Base-by-base conservation (phyloP, 2,113 vertebrate species). In the Conger conger region DNA sequence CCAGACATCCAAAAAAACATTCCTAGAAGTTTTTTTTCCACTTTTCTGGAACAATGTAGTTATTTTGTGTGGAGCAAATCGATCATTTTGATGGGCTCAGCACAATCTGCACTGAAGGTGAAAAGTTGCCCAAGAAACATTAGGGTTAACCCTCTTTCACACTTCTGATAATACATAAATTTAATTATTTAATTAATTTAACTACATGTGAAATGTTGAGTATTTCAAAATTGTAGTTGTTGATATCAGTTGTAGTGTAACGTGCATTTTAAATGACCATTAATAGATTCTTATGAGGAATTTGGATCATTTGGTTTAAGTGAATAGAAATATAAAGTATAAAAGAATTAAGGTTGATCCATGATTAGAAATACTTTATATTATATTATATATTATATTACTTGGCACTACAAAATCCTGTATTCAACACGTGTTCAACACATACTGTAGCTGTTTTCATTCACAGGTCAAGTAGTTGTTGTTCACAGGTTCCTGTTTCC, bases 401-500 rank as follows among this genome's bases (percentile, higher is more conserved):
- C n/a, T n/a, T n/a, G n/a, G n/a, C n/a, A n/a, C n/a, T n/a, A n/a
- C n/a, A 82, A 77, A 77, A 78, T 60, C 73, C 38, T 35, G 53
- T 36, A 82, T 84, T 79, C 45, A 84, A 79, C 42, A 82, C 45
- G 9, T 9, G 9, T 42, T 42, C 45, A 13, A 87, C 57, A 54
- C n/a, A 45, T 33, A 68, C 73, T n/a, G n/a, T 79, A 60, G 45
- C 79, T 53, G 35, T 54, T 85, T 50, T 85, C 76, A 40, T 77
- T 80, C 53, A 78, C 23, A 78, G 76, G 40, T 84, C 40, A 68
- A 81, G 45, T 37, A 68, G 81, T 50, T 33, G 13, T 82, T 82
- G 40, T 81, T 80, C 53, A 82, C 42, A 76, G 76, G 54, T 79
- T 87, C 73, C 54, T 33, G 38, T 85, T 82, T 87, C 83, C 82